Conservation (phyloP, 2,797 vertebrate species). For the Anguilla marmorata region DNA sequence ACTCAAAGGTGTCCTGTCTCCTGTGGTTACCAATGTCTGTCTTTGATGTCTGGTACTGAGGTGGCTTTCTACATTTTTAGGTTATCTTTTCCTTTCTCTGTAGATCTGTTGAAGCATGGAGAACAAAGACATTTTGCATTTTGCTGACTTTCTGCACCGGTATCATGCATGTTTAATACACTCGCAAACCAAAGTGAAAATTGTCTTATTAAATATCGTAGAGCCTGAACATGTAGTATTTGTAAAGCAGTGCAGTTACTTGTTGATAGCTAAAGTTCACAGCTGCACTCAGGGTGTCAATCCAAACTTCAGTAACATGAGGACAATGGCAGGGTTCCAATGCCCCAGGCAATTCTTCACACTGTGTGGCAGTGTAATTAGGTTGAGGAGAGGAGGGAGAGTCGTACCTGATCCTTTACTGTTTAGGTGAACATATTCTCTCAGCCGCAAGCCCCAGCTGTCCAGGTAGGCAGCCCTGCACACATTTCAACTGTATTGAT, state of each 20-base stretch:
- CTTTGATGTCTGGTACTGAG: background rate
- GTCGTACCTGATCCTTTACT: background rate
- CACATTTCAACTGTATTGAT: background rate
- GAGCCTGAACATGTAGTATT: background rate
- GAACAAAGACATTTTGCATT: background rate
- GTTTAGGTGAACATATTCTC: background rate
- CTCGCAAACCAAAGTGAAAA: background rate
- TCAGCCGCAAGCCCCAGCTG: background rate
- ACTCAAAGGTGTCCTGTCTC: background rate
- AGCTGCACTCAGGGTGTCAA: background rate
- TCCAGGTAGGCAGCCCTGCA: background rate
- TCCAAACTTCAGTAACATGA: background rate
- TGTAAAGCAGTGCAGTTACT: background rate
- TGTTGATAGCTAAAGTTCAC: background rate
- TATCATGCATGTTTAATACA: background rate
- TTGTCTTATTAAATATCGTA: background rate
- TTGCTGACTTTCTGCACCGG: background rate
- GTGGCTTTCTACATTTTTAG: background rate
- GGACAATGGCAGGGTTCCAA: background rate
- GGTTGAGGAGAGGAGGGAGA: background rate
- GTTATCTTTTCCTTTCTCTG: background rate
- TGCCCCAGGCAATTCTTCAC: constrained; percentile 4
- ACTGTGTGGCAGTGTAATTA: constrained; percentile 12
- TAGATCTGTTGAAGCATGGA: background rate
- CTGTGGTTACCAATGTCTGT: background rate